A percentile compares a stretch with the other conserved stretches of the same genome.
phyloP scores from a whole-genome alignment of 2,888 invertebrate genomes.

The Hirtodrosophila cameraria region DNA sequence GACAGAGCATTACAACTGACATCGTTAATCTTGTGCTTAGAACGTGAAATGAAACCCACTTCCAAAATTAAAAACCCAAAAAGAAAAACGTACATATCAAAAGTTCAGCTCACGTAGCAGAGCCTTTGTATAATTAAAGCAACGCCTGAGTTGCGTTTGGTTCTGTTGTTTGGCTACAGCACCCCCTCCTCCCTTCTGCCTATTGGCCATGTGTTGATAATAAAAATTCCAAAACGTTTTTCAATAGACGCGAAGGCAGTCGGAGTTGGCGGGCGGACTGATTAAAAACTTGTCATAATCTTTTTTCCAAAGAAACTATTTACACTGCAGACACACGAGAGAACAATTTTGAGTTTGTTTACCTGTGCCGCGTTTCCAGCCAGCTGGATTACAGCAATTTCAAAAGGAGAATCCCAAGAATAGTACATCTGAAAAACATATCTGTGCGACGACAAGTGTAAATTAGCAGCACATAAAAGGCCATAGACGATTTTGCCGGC shows the following conservation, averaged over 20 bases:
- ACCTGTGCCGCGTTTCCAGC: conserved; percentile 38
- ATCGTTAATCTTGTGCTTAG: conserved; percentile 67
- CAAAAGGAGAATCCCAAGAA: conserved; percentile 57
- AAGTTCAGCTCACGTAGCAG: conserved; percentile 63
- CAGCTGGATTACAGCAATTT: conserved; percentile 40
- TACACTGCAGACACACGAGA: conserved; percentile 48
- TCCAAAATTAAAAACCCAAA: conserved; percentile 37
- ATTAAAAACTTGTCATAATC: conserved; percentile 78
- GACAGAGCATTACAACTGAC: conserved; percentile 48
- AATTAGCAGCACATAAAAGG: conserved; percentile 61
- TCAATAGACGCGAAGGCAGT: conserved; percentile 47
- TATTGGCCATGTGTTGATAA: conserved; percentile 46
- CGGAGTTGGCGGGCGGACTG: conserved; percentile 16
- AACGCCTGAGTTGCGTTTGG: conserved; percentile 34
- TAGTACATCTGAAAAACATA: conserved; percentile 46
- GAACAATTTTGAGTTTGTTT: conserved; percentile 37
- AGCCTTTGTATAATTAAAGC: conserved; percentile 60
- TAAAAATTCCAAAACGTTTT: conserved; percentile 77
- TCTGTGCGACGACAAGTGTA: conserved; percentile 60
- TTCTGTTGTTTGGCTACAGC: conserved; percentile 1
- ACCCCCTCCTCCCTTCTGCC: too few species aligned
- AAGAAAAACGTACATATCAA: conserved; percentile 34
- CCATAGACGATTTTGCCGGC: conserved; percentile 26
- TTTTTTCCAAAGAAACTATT: conserved; percentile 73
- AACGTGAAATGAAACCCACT: conserved; percentile 41